phyloP scores from a whole-genome alignment of 2,113 vertebrate genomes.

The Oriolus oriolus region DNA sequence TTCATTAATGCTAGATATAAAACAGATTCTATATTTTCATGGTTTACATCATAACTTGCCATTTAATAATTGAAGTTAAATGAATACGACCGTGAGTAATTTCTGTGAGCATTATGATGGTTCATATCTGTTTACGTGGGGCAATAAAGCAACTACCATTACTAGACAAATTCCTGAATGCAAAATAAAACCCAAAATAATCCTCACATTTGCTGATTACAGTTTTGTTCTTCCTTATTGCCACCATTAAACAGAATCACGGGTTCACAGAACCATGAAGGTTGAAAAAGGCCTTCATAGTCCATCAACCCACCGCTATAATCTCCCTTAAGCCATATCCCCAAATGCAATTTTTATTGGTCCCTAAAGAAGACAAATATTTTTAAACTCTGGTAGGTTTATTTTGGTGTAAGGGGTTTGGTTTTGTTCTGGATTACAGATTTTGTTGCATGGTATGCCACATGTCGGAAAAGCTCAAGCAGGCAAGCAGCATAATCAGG shows the following conservation, averaged over 20 bases:
- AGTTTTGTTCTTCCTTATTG: neutral
- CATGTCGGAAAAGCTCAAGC: neutral
- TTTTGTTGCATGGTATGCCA: neutral
- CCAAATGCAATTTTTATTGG: neutral
- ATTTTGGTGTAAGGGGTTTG: neutral
- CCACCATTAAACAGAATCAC: neutral
- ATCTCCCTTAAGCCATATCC: neutral
- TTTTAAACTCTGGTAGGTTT: neutral
- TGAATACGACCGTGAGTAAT: neutral
- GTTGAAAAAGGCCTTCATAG: neutral
- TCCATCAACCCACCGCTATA: neutral
- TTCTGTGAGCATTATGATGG: neutral
- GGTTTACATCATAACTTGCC: neutral
- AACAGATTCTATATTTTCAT: neutral
- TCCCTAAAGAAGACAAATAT: neutral
- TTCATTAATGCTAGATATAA: neutral
- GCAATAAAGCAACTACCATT: neutral
- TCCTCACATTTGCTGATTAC: neutral
- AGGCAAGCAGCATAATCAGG: neutral
- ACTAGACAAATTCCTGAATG: neutral
- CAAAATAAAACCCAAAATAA: neutral
- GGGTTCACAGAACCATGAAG: neutral
- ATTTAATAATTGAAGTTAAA: neutral
- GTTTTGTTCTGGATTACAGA: neutral
- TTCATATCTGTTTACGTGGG: neutral